These are phyloP conservation scores for Platysteira castanea DNA, from an alignment of 2,113 vertebrate species.

Conservation along the genomic window DNA sequence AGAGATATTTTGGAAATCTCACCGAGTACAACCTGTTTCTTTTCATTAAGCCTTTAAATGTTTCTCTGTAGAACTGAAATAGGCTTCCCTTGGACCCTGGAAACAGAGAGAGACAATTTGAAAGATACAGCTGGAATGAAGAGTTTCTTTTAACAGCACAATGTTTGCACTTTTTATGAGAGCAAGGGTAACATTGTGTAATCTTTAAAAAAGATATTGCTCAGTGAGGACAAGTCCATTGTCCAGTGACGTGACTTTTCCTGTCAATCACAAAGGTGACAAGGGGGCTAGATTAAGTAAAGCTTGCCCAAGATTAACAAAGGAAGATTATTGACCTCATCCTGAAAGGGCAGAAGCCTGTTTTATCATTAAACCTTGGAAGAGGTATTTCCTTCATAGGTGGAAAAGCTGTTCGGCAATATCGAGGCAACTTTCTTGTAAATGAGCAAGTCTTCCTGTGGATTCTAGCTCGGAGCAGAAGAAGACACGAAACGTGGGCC, in stretches of 20 bases:
- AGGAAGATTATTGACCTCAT: slow-evolving; percentile 81
- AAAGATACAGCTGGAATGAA: slow-evolving; percentile 23
- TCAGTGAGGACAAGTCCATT: slow-evolving; percentile 56
- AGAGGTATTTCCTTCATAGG: slow-evolving; percentile 48
- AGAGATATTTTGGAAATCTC: neutral
- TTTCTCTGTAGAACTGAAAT: neutral
- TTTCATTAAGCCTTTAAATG: neutral
- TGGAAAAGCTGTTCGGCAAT: slow-evolving; percentile 1
- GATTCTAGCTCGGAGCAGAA: neutral
- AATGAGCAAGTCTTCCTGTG: neutral
- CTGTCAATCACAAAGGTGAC: slow-evolving; percentile 70
- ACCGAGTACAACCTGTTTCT: neutral
- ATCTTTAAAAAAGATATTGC: slow-evolving; percentile 36
- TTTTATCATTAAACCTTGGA: slow-evolving; percentile 75
- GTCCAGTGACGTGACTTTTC: slow-evolving; percentile 60
- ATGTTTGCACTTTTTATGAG: slow-evolving; percentile 39
- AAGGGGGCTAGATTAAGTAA: slow-evolving; percentile 79
- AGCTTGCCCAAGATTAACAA: slow-evolving; percentile 80
- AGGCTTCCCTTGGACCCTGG: neutral
- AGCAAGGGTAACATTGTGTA: slow-evolving; percentile 46
- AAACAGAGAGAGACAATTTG: neutral
- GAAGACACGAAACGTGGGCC: neutral
- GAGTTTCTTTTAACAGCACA: slow-evolving; percentile 6
- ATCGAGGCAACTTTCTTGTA: neutral
- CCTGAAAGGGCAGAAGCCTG: slow-evolving; percentile 71